Percentiles rank a stretch among this genome's conserved stretches.
Evolutionary conservation across 2,888 invertebrate species (phyloP).

Genomic region (Oasisia sp.): DNA sequence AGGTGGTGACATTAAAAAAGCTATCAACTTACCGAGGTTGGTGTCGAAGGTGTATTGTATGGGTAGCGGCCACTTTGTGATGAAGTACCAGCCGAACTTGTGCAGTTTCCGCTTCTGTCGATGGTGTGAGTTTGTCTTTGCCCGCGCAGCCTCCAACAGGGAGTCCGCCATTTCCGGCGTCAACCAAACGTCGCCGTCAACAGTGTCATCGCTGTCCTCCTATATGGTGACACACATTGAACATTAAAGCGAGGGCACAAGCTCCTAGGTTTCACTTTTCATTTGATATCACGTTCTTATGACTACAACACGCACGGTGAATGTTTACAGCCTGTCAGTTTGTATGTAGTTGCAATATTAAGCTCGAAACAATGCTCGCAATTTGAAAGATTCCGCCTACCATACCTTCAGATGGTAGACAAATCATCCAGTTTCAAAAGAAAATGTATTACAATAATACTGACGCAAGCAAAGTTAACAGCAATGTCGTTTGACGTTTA

Average conservation of each 20-base stretch:
- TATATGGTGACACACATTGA: neutral
- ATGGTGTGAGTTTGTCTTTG: neutral
- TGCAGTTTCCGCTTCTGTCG: neutral
- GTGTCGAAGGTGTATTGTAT: neutral
- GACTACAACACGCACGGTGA: too few relatives aligned
- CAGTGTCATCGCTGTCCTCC: neutral
- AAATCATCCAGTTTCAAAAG: too few relatives aligned
- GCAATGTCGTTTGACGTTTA: neutral
- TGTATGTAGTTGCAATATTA: too few relatives aligned
- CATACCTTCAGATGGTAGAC: too few relatives aligned
- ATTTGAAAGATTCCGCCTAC: too few relatives aligned
- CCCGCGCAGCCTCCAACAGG: neutral
- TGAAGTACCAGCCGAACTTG: constrained; percentile 13
- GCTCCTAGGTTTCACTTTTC: neutral
- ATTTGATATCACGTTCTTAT: too few relatives aligned
- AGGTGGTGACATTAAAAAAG: neutral
- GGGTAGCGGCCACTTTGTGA: neutral
- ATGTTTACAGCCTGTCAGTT: too few relatives aligned
- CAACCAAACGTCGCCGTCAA: constrained; percentile 2
- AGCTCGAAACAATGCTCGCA: too few relatives aligned
- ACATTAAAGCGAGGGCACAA: neutral
- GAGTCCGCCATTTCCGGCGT: neutral
- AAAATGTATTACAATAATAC: too few relatives aligned
- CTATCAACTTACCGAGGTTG: neutral
- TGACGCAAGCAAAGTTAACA: neutral